Conservation (phyloP, 1,140 invertebrate genomes). For the Cataglyphis hispanica region DNA sequence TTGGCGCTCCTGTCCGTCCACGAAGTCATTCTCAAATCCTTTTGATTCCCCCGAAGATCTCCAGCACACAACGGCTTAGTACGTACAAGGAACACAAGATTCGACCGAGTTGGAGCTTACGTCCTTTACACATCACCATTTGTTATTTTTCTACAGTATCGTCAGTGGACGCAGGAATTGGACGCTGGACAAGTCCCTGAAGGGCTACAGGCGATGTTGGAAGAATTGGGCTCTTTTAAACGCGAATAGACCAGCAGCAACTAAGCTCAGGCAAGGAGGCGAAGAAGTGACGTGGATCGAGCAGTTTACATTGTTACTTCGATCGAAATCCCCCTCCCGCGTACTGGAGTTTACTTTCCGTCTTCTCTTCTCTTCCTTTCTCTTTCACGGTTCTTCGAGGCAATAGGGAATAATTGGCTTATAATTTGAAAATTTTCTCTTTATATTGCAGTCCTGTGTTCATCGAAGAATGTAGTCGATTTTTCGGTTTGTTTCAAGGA, state of each 20-base stretch:
- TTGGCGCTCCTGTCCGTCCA: conserved; percentile 10
- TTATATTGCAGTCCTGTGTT: background rate
- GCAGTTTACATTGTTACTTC: conserved; percentile 28
- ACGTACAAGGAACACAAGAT: conserved; percentile 9
- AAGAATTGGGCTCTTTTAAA: conserved; percentile 90
- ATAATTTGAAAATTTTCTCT: conserved; percentile 24
- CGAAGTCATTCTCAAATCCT: conserved; percentile 4
- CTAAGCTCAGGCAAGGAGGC: conserved; percentile 47
- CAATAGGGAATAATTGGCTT: conserved; percentile 43
- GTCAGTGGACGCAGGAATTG: conserved; percentile 92
- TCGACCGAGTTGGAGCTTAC: background rate
- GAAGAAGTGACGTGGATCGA: conserved; percentile 61
- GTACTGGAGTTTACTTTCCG: conserved; percentile 36
- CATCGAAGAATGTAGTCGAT: background rate
- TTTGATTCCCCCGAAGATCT: conserved; percentile 4
- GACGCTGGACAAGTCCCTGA: conserved; percentile 93
- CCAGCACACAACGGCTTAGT: conserved; percentile 21
- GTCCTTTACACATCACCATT: conserved; percentile 41
- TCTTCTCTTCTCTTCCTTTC: conserved; percentile 9
- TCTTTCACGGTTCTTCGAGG: conserved; percentile 22
- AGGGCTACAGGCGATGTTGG: conserved; percentile 91
- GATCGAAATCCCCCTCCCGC: background rate
- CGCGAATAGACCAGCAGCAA: conserved; percentile 85
- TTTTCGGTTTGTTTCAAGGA: background rate
- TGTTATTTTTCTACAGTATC: conserved; percentile 89